Evolutionary conservation across 2,888 invertebrate species (phyloP).

Genomic region (Dusona sp.): DNA sequence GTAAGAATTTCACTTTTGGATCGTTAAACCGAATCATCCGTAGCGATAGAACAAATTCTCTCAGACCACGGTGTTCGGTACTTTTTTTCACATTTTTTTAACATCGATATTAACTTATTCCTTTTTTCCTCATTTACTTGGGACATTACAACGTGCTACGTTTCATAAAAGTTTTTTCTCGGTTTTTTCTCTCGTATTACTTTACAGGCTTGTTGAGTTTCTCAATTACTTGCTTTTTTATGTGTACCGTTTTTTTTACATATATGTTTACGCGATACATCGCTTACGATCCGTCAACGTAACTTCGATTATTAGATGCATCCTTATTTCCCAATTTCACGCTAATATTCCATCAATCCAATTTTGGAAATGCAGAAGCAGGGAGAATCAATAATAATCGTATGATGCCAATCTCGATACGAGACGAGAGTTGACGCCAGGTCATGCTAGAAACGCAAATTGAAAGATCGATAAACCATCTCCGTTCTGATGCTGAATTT

Average conservation of each 20-base stretch:
- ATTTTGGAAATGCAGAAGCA: constrained; percentile 38
- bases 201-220: background rate
- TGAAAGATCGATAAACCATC: constrained; percentile 60
- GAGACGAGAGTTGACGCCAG: constrained; percentile 23
- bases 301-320: constrained; percentile 21
- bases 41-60: constrained; percentile 62
- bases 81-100: constrained; percentile 15
- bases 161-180: background rate
- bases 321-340: constrained; percentile 60
- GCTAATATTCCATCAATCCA: constrained; percentile 41
- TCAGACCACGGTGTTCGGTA: constrained; percentile 4
- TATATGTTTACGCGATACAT: background rate
- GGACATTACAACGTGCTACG: background rate
- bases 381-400: constrained; percentile 57
- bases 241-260: background rate
- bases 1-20: constrained; percentile 79
- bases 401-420: constrained; percentile 49
- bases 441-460: constrained; percentile 25
- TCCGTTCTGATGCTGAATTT: constrained; percentile 30
- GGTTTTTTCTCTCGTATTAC: constrained; percentile 22
- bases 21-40: constrained; percentile 77
- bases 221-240: background rate
- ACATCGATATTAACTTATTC: constrained; percentile 27
- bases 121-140: constrained; percentile 10
- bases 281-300: constrained; percentile 1